Conservation (phyloP, 2,888 invertebrate species). For the Philhelius pedissequus region DNA sequence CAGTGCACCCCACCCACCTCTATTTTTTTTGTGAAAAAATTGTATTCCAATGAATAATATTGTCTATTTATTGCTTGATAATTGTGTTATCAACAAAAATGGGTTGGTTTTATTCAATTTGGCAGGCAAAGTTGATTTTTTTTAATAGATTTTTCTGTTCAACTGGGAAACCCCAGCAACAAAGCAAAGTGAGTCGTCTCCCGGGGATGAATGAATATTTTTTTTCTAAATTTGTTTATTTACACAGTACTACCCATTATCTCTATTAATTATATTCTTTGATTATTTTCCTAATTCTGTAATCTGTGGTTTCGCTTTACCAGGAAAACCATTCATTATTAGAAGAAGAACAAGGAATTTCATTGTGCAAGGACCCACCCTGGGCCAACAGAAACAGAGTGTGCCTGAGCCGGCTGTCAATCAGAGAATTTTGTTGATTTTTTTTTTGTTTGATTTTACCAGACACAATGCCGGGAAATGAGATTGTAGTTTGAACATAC, state of each 20-base stretch:
- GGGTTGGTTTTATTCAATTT: background rate
- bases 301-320: background rate
- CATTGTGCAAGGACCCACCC: conserved; percentile 63
- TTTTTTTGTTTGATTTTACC: background rate
- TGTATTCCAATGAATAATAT: conserved; percentile 41
- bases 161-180: background rate
- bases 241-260: background rate
- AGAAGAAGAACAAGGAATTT: conserved; percentile 32
- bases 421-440: background rate
- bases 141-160: background rate
- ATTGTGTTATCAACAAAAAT: background rate
- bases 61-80: conserved; percentile 23
- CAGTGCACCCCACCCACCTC: conserved; percentile 67
- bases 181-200: background rate
- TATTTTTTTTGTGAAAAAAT: conserved; percentile 26
- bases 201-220: background rate
- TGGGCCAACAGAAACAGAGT: background rate
- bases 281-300: background rate
- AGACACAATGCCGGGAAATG: background rate
- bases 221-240: background rate
- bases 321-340: background rate
- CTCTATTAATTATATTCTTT: background rate
- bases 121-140: background rate
- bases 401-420: conserved; percentile 46
- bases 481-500: background rate